These are phyloP conservation scores for Tragelaphus buxtoni DNA, from an alignment of 2,113 vertebrate genomes.

Conservation along the genomic window DNA sequence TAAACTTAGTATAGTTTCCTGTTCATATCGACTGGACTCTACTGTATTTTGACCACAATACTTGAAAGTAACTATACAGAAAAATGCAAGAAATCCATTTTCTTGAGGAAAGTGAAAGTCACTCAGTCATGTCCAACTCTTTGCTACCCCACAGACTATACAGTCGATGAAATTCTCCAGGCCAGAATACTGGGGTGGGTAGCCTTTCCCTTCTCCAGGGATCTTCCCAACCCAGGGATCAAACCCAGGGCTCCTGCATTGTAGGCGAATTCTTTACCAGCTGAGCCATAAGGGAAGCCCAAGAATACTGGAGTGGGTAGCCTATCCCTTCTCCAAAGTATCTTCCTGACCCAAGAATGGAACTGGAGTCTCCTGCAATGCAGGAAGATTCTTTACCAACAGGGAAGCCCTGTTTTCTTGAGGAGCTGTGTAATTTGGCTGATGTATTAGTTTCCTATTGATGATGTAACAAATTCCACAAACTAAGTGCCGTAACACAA, in stretches of 20 bases:
- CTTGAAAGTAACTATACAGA: not conserved
- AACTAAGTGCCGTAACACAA: not conserved
- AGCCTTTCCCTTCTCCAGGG: not conserved
- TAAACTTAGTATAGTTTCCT: not conserved
- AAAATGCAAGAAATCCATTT: not conserved
- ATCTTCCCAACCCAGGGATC: not conserved
- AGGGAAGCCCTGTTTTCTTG: not conserved
- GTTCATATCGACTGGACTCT: not conserved
- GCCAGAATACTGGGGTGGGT: not conserved
- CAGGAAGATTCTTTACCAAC: not conserved
- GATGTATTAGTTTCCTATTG: not conserved
- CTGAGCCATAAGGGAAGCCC: not conserved
- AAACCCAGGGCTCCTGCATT: accelerated
- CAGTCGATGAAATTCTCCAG: not conserved
- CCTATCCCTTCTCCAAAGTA: not conserved
- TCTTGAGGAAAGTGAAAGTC: not conserved
- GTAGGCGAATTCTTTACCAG: not conserved
- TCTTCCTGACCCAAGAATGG: not conserved
- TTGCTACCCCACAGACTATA: not conserved
- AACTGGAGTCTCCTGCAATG: not conserved
- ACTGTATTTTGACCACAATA: not conserved
- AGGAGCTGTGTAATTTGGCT: not conserved
- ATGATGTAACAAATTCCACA: not conserved
- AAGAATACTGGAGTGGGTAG: not conserved
- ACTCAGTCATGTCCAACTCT: not conserved